Evolutionary conservation across 35 echinoderm and acorn worm genomes (phyloP).

Genomic region (Apostichopus parvimensis): DNA sequence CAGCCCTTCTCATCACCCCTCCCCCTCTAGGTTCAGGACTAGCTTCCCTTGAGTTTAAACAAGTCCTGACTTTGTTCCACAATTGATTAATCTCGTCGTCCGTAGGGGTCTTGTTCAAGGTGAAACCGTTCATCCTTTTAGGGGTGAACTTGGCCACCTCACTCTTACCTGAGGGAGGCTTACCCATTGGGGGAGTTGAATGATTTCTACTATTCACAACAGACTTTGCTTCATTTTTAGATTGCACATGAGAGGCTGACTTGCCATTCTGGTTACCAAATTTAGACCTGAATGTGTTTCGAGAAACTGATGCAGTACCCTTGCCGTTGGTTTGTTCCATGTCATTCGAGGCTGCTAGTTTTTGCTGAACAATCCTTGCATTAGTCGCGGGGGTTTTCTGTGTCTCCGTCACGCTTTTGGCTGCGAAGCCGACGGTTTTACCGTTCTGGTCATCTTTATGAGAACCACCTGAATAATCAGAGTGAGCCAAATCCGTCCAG

Average conservation of each 20-base stretch:
- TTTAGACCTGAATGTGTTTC: slow-evolving; percentile 47
- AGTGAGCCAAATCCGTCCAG: slow-evolving; percentile 83
- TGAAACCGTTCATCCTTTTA: slow-evolving; percentile 26
- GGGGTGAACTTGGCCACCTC: background rate
- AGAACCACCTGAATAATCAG: background rate
- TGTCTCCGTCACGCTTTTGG: slow-evolving; percentile 18
- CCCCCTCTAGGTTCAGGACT: slow-evolving; percentile 10
- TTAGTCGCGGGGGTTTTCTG: slow-evolving; percentile 33
- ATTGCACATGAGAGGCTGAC: slow-evolving; percentile 15
- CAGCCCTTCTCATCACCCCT: background rate
- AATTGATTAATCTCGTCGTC: slow-evolving; percentile 98
- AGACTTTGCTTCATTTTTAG: background rate
- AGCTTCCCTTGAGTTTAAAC: slow-evolving; percentile 76
- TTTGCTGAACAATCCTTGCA: slow-evolving; percentile 64
- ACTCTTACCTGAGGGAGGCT: slow-evolving; percentile 42
- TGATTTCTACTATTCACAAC: background rate
- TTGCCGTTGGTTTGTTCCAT: background rate
- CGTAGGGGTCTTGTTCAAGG: slow-evolving; percentile 90
- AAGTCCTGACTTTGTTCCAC: slow-evolving; percentile 98
- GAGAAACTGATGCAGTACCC: background rate
- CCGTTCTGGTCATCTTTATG: background rate
- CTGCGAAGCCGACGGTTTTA: slow-evolving; percentile 4
- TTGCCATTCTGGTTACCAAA: slow-evolving; percentile 22
- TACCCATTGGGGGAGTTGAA: background rate
- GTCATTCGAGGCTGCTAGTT: slow-evolving; percentile 26